These are phyloP conservation scores for Varecia variegata DNA, from an alignment of 2,797 vertebrate genomes.

Conservation along the genomic window DNA sequence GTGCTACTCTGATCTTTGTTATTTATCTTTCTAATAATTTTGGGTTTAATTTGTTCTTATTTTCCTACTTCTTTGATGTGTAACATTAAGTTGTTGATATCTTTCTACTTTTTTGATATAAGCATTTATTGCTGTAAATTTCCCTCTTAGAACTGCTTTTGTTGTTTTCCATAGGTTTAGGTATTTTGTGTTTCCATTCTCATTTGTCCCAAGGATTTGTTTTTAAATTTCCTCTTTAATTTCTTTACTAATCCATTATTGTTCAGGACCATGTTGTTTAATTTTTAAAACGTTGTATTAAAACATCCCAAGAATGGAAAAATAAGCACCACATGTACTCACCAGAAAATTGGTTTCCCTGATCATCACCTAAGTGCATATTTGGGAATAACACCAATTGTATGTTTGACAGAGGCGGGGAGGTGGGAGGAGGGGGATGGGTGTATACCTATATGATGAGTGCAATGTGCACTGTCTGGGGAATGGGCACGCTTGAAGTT, in stretches of 20 bases:
- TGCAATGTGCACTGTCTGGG: too few relatives aligned
- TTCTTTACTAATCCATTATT: neutral
- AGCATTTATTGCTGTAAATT: neutral
- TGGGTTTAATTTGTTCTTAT: neutral
- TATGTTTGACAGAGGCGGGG: too few relatives aligned
- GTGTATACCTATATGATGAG: too few relatives aligned
- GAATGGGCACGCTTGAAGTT: too few relatives aligned
- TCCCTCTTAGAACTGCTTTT: neutral
- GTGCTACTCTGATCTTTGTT: neutral
- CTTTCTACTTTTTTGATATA: neutral
- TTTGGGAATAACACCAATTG: too few relatives aligned
- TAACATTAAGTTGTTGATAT: neutral
- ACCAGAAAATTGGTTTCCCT: too few relatives aligned
- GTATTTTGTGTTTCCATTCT: too few relatives aligned
- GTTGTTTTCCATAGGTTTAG: too few relatives aligned
- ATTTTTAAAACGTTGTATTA: neutral
- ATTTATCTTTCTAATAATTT: neutral
- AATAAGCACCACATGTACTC: too few relatives aligned
- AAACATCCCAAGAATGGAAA: too few relatives aligned
- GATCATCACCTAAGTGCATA: too few relatives aligned
- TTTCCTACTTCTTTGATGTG: neutral
- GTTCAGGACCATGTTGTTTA: neutral
- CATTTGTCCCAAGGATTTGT: neutral
- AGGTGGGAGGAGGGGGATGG: too few relatives aligned
- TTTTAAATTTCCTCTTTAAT: neutral